Conservation (phyloP, 2,113 vertebrate genomes). For the Narcine bancroftii region DNA sequence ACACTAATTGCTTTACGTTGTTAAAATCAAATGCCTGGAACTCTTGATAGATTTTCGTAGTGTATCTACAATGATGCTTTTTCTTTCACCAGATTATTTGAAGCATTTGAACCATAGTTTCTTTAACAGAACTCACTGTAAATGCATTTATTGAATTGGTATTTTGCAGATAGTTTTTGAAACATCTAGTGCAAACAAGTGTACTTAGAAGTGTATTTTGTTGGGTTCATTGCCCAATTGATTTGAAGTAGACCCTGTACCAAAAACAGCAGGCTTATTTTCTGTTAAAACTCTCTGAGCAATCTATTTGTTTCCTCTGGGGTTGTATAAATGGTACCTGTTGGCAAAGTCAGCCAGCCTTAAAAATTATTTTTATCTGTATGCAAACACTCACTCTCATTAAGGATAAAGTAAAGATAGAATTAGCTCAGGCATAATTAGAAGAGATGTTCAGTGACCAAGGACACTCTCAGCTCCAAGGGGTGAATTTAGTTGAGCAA, state of each 20-base stretch:
- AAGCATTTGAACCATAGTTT: background rate
- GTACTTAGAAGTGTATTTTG: background rate
- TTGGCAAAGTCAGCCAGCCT: conserved; percentile 82
- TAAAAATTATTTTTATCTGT: conserved; percentile 91
- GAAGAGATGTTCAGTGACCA: conserved; percentile 23
- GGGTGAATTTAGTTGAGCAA: background rate
- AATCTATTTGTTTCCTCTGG: conserved; percentile 54
- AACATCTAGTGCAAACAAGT: background rate
- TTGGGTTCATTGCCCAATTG: background rate
- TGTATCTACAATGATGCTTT: background rate
- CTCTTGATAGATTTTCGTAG: too few species aligned
- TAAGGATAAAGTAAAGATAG: conserved; percentile 77
- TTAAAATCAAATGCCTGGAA: background rate
- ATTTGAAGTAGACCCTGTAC: conserved; percentile 27
- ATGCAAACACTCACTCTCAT: conserved; percentile 83
- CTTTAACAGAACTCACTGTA: background rate
- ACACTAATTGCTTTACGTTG: background rate
- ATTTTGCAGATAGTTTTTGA: background rate
- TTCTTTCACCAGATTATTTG: background rate
- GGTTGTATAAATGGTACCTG: conserved; percentile 75
- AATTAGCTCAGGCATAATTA: conserved; percentile 64
- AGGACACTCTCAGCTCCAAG: conserved; percentile 14
- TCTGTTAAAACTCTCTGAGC: conserved; percentile 56
- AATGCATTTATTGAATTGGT: background rate
- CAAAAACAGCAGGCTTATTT: conserved; percentile 29